Conservation (phyloP, 2,797 vertebrate species). For the Phoebastria nigripes region DNA sequence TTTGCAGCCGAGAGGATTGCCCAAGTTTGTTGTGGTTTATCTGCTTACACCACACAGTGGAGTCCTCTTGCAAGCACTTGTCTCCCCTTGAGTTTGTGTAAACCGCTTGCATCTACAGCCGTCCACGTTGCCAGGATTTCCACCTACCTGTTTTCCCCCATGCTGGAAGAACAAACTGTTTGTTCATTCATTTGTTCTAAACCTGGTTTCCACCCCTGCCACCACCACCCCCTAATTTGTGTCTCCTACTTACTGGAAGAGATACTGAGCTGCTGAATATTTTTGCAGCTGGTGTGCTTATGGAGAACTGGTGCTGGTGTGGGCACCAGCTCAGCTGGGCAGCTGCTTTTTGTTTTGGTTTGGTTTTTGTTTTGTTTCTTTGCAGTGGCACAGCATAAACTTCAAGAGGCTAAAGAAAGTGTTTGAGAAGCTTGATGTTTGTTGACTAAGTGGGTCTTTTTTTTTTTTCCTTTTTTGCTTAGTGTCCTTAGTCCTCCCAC, state of each 20-base stretch:
- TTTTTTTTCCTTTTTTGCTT: no score
- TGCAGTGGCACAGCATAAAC: not conserved
- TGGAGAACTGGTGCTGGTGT: not conserved
- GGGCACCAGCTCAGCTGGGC: not conserved
- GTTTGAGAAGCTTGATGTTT: not conserved
- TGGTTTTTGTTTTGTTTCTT: not conserved
- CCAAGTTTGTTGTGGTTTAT: not conserved
- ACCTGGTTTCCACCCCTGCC: not conserved
- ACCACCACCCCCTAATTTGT: accelerated
- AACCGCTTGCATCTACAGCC: not conserved
- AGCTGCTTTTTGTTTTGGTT: not conserved
- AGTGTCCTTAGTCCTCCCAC: not conserved
- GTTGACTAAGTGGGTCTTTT: not conserved
- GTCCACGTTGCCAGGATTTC: accelerated
- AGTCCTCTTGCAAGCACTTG: not conserved
- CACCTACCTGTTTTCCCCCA: not conserved
- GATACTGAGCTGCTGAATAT: not conserved
- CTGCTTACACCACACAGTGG: not conserved
- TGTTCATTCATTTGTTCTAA: not conserved
- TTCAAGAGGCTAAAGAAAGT: not conserved
- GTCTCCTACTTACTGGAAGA: not conserved
- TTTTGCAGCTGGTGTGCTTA: not conserved
- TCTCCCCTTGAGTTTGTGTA: not conserved
- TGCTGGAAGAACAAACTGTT: not conserved
- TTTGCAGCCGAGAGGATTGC: not conserved